Evolutionary conservation across 1,140 invertebrate genomes (phyloP).

Genomic region (Nephotettix cincticeps): DNA sequence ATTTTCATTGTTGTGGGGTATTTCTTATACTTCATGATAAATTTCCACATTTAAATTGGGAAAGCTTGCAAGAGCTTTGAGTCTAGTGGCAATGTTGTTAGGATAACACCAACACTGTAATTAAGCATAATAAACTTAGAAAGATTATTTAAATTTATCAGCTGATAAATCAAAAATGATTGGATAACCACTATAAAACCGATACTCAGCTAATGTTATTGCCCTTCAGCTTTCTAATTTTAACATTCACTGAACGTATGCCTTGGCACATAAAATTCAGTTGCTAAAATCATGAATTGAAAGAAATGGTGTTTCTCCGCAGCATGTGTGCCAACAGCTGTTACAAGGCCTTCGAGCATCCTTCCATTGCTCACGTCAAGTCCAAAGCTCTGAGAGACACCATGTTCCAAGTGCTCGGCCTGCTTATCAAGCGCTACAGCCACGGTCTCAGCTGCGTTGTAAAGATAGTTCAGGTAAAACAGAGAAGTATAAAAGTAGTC

Average conservation of each 20-base stretch:
- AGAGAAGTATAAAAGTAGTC: too few relatives aligned
- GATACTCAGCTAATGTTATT: not conserved
- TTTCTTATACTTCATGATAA: too few relatives aligned
- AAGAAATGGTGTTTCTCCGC: constrained; percentile 91
- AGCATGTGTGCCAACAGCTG: constrained; percentile 73
- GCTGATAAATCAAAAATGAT: too few relatives aligned
- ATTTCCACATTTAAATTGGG: too few relatives aligned
- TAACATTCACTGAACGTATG: not conserved
- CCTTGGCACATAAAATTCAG: not conserved
- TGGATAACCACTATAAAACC: too few relatives aligned
- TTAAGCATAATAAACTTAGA: too few relatives aligned
- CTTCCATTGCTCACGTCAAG: constrained; percentile 45
- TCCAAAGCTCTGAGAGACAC: constrained; percentile 65
- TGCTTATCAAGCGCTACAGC: constrained; percentile 79
- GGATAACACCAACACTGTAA: too few relatives aligned
- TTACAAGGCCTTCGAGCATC: constrained; percentile 39
- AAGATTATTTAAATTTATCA: too few relatives aligned
- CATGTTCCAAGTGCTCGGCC: constrained; percentile 74
- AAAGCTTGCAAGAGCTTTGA: too few relatives aligned
- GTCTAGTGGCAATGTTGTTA: too few relatives aligned
- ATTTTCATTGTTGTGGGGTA: too few relatives aligned
- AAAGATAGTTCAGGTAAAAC: constrained; percentile 68
- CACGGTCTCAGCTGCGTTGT: constrained; percentile 67
- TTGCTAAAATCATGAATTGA: not conserved
- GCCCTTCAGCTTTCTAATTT: not conserved